Conservation (phyloP, 2,797 vertebrate species). For the Scolopax rusticola region DNA sequence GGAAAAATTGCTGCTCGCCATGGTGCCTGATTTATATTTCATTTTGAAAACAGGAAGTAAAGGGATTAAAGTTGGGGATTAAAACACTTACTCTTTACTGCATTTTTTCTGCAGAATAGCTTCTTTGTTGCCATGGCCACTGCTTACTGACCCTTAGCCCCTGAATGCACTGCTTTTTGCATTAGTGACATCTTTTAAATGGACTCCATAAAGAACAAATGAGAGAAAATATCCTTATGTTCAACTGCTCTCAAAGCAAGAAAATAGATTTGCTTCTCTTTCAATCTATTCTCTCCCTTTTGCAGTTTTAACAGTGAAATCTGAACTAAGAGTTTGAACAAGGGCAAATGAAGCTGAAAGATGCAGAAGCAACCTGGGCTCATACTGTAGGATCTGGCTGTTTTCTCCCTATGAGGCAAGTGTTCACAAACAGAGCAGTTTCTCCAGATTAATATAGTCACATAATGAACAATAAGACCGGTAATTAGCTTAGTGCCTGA, state of each 20-base stretch:
- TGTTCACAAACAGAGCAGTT: neutral
- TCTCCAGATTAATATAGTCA: neutral
- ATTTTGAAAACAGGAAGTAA: constrained; percentile 83
- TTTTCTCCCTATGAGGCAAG: neutral
- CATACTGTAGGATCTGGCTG: neutral
- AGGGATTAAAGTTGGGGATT: constrained; percentile 83
- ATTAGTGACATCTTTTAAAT: constrained; percentile 79
- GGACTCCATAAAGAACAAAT: constrained; percentile 71
- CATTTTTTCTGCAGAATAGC: constrained; percentile 77
- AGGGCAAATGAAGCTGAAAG: constrained; percentile 4
- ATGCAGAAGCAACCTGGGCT: neutral
- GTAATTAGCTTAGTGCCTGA: neutral
- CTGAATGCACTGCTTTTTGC: constrained; percentile 67
- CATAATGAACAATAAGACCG: neutral
- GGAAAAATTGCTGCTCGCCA: constrained; percentile 73
- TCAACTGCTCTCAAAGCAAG: constrained; percentile 51
- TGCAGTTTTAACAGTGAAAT: constrained; percentile 49
- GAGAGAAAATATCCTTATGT: constrained; percentile 63
- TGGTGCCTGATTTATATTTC: constrained; percentile 82
- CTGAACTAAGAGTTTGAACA: constrained; percentile 29
- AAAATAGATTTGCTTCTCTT: constrained; percentile 46
- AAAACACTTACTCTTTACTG: constrained; percentile 80
- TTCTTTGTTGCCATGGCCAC: constrained; percentile 80
- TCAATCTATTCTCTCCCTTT: constrained; percentile 20
- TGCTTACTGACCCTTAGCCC: constrained; percentile 73